phyloP scores from a whole-genome alignment of 2,113 vertebrate genomes.

The Austrofundulus limnaeus region DNA sequence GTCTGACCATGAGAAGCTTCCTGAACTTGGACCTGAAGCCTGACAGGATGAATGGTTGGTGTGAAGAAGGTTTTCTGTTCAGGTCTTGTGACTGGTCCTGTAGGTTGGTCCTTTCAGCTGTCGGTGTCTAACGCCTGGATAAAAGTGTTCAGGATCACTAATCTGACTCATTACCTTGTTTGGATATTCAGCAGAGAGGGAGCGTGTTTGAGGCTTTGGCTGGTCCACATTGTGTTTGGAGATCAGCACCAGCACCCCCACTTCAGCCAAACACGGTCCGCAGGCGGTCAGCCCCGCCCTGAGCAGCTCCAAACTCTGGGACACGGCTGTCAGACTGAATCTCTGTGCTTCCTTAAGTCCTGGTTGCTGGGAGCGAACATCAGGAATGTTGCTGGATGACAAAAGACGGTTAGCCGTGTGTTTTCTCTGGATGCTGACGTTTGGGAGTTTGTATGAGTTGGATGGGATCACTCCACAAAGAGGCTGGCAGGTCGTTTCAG shows the following conservation, averaged over 20 bases:
- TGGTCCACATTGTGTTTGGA: conserved; percentile 47
- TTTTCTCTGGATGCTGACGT: conserved; percentile 75
- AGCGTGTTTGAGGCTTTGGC: conserved; percentile 28
- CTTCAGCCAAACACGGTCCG: conserved; percentile 50
- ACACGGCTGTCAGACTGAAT: conserved; percentile 79
- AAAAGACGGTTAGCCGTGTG: conserved; percentile 79
- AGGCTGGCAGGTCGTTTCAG: conserved; percentile 46
- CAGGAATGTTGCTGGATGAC: conserved; percentile 83
- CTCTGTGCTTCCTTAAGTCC: conserved; percentile 75
- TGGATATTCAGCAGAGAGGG: conserved; percentile 49
- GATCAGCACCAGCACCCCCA: conserved; percentile 29
- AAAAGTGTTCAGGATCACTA: conserved; percentile 48
- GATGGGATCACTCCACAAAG: conserved; percentile 58
- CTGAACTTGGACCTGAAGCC: conserved; percentile 22
- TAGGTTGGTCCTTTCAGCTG: too few species aligned
- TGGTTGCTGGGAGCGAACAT: conserved; percentile 83
- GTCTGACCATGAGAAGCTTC: not conserved
- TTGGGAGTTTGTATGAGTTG: conserved; percentile 69
- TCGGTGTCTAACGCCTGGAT: conserved; percentile 41
- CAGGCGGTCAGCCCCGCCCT: conserved; percentile 51
- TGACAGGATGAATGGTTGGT: conserved; percentile 11
- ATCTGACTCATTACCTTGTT: conserved; percentile 63
- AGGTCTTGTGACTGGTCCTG: too few species aligned
- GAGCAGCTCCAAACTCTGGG: conserved; percentile 65
- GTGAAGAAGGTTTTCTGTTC: conserved; percentile 18